A percentile compares a stretch with the other conserved stretches of the same genome.
phyloP scores from a whole-genome alignment of 2,797 vertebrate species.

The Pseudocheirus occidentalis region DNA sequence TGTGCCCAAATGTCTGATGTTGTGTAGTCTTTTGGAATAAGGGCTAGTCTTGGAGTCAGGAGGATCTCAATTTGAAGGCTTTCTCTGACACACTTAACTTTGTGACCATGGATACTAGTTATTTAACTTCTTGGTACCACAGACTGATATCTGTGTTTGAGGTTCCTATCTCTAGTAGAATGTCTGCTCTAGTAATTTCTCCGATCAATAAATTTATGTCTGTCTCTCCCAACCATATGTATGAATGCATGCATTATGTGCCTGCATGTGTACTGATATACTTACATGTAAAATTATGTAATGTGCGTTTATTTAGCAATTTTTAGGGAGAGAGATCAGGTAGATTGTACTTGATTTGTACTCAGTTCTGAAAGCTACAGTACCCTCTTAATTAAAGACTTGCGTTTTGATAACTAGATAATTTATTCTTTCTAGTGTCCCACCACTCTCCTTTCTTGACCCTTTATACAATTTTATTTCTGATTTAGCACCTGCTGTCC shows the following conservation, averaged over 20 bases:
- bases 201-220: neutral
- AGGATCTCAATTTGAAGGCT: neutral
- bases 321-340: neutral
- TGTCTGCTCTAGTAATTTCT: neutral
- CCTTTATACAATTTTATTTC: neutral
- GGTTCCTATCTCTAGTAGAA: neutral
- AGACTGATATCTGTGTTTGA: neutral
- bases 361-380: neutral
- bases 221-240: neutral
- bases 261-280: neutral
- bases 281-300: neutral
- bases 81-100: neutral
- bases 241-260: neutral
- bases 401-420: neutral
- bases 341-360: neutral
- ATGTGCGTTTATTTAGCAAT: neutral
- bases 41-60: neutral
- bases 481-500: neutral
- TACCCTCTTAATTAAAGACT: neutral
- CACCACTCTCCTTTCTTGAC: neutral
- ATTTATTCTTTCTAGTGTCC: neutral
- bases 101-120: neutral
- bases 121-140: neutral
- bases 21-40: neutral
- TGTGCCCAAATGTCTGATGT: neutral